Conservation (phyloP, 2,113 vertebrate genomes). For the Myrmecobius fasciatus region DNA sequence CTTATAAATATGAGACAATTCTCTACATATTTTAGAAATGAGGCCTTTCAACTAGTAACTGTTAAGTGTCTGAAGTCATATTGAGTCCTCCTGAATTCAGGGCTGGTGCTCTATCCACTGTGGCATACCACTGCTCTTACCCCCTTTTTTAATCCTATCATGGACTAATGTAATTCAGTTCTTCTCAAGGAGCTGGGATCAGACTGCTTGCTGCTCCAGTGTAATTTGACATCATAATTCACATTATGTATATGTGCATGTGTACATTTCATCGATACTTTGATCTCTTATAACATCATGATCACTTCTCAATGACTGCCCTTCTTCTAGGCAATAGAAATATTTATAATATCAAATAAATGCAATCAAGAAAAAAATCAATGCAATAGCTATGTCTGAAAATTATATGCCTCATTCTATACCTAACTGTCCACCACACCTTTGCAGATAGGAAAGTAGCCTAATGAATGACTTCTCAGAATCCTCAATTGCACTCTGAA, state of each 20-base stretch:
- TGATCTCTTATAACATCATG: background rate
- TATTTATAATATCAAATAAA: background rate
- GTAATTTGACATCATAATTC: conserved; percentile 54
- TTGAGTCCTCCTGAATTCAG: too few species aligned
- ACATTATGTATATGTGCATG: background rate
- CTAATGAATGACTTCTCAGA: conserved; percentile 58
- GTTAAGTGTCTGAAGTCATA: too few species aligned
- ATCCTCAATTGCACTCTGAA: conserved; percentile 42
- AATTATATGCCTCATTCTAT: background rate
- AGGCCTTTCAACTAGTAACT: too few species aligned
- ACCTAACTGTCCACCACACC: background rate
- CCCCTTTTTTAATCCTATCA: conserved; percentile 4
- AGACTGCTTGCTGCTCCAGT: conserved; percentile 52
- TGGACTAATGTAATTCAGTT: conserved; percentile 28
- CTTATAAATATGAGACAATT: too few species aligned
- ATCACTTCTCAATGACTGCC: background rate
- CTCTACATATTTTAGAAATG: too few species aligned
- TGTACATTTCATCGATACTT: background rate
- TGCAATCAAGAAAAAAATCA: background rate
- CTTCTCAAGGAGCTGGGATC: conserved; percentile 23
- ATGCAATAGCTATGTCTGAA: background rate
- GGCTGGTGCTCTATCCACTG: too few species aligned
- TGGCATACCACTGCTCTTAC: too few species aligned
- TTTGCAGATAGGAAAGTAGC: background rate
- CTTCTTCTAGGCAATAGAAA: background rate